phyloP scores from a whole-genome alignment of 2,797 vertebrate genomes.

The Myotis daubentonii region DNA sequence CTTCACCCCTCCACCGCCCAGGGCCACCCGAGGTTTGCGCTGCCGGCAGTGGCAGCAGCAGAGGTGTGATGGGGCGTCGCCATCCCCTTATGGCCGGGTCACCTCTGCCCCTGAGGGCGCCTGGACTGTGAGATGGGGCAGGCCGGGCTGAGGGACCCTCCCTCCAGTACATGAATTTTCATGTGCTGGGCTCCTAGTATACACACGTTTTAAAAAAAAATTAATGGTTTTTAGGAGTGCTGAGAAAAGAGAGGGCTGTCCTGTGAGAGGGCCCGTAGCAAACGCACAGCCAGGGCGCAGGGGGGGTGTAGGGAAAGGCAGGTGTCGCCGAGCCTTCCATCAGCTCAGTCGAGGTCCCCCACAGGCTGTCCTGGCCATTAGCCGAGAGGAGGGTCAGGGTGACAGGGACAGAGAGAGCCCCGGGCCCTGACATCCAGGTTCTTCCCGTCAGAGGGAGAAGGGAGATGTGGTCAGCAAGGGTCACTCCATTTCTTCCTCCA shows the following conservation, averaged over 20 bases:
- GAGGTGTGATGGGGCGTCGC: too few species aligned
- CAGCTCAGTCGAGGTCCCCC: background rate
- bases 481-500: conserved; percentile 10
- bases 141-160: too few species aligned
- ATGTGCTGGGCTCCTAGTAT: too few species aligned
- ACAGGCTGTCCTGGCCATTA: background rate
- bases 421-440: background rate
- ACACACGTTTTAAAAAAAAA: too few species aligned
- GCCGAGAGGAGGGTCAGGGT: background rate
- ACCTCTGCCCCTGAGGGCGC: too few species aligned
- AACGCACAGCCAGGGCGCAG: background rate
- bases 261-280: background rate
- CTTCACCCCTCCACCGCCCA: too few species aligned
- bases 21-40: too few species aligned
- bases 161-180: too few species aligned
- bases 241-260: background rate
- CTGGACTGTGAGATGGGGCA: too few species aligned
- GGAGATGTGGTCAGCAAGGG: background rate
- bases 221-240: background rate
- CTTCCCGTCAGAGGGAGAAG: background rate
- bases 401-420: background rate
- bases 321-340: background rate
- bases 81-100: too few species aligned
- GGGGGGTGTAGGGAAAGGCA: background rate
- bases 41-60: too few species aligned